These are phyloP conservation scores for Oreochromis spilurus DNA, from an alignment of 2,113 vertebrate species.

Conservation along the genomic window DNA sequence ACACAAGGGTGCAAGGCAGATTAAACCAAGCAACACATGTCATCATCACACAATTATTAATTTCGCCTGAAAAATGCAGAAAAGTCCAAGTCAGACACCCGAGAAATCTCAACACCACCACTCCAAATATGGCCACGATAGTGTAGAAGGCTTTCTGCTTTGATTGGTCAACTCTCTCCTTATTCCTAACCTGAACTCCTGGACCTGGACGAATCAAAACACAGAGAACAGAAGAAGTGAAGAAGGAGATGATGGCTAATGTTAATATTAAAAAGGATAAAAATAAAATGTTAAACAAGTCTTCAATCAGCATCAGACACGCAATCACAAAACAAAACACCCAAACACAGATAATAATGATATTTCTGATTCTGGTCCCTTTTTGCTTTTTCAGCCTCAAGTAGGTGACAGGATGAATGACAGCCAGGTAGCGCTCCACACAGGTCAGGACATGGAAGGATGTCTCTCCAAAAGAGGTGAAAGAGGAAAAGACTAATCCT, in stretches of 20 bases:
- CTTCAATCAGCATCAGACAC: background rate
- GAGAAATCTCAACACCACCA: background rate
- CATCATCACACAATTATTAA: background rate
- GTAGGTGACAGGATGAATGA: background rate
- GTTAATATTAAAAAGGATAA: background rate
- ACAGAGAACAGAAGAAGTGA: background rate
- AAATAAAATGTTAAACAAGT: background rate
- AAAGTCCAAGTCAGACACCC: background rate
- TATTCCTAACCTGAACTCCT: background rate
- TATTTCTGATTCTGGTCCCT: background rate
- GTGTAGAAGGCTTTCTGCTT: background rate
- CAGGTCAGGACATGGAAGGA: background rate
- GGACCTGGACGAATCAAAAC: background rate
- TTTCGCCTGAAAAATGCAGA: accelerated
- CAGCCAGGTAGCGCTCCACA: background rate
- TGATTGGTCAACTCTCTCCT: background rate
- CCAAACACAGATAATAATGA: background rate
- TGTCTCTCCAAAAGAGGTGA: background rate
- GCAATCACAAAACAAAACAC: background rate
- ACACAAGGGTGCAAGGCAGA: background rate
- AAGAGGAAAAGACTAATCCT: background rate
- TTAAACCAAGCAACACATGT: accelerated
- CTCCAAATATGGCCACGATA: background rate
- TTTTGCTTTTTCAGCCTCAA: background rate
- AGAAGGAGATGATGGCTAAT: background rate